A percentile compares a stretch with the other conserved stretches of the same genome.
Conservation (phyloP, 1,140 invertebrate species). For the Drosophila pallidifrons region DNA sequence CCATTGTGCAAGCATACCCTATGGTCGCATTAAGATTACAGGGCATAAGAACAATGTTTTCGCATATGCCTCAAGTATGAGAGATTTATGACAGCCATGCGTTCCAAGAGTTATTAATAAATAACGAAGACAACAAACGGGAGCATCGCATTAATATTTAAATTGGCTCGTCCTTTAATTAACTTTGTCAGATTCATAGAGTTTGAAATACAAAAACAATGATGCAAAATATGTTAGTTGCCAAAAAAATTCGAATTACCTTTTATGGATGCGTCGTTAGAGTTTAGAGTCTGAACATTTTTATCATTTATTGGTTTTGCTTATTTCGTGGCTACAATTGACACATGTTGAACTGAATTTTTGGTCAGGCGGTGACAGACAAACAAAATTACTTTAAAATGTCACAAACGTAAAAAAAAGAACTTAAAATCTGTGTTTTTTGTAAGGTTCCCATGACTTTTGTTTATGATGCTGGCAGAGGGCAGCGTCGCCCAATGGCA, state of each 20-base stretch:
- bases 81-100: slow-evolving; percentile 79
- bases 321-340: slow-evolving; percentile 50
- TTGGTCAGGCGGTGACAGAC: slow-evolving; percentile 62
- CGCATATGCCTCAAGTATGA: slow-evolving; percentile 76
- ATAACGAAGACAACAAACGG: slow-evolving; percentile 45
- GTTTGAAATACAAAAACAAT: slow-evolving; percentile 8
- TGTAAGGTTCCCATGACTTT: slow-evolving; percentile 53
- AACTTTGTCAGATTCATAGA: slow-evolving; percentile 53
- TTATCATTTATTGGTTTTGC: slow-evolving; percentile 11
- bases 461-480: slow-evolving; percentile 29
- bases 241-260: slow-evolving; percentile 33
- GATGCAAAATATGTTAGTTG: slow-evolving; percentile 17
- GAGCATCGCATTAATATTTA: slow-evolving; percentile 60
- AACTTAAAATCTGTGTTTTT: slow-evolving; percentile 8
- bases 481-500: slow-evolving; percentile 34
- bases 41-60: slow-evolving; percentile 56
- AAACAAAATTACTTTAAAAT: slow-evolving; percentile 37
- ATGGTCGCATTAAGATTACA: neutral
- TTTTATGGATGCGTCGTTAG: slow-evolving; percentile 40
- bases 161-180: slow-evolving; percentile 66
- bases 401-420: slow-evolving; percentile 16
- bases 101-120: slow-evolving; percentile 73
- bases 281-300: slow-evolving; percentile 7
- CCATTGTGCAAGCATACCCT: neutral
- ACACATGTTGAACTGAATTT: slow-evolving; percentile 61